Conservation (phyloP, 2,888 invertebrate genomes). For the Rhagonycha fulva region DNA sequence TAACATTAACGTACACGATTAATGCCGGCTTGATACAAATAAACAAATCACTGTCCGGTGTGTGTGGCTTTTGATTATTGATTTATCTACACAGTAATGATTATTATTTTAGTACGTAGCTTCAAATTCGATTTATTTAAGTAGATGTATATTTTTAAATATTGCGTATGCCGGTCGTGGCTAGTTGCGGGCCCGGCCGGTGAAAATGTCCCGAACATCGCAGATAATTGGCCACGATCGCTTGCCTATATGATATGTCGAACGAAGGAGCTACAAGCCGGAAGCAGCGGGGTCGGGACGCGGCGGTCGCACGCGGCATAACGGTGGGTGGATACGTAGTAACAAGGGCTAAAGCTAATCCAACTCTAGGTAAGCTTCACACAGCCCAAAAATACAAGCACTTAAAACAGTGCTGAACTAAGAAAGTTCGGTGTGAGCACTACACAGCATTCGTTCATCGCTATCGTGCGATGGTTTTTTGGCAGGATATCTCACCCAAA, state of each 20-base stretch:
- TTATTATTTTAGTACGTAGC: slow-evolving; percentile 47
- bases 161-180: slow-evolving; percentile 48
- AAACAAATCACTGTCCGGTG: slow-evolving; percentile 51
- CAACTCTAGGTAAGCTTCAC: slow-evolving; percentile 63
- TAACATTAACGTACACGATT: slow-evolving; percentile 55
- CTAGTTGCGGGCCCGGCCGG: slow-evolving; percentile 48
- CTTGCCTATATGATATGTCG: slow-evolving; percentile 33
- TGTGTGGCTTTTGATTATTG: slow-evolving; percentile 49
- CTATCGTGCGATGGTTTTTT: slow-evolving; percentile 43
- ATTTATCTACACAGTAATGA: slow-evolving; percentile 58
- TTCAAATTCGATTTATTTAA: slow-evolving; percentile 51
- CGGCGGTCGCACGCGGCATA: slow-evolving; percentile 51
- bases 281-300: slow-evolving; percentile 43
- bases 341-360: slow-evolving; percentile 62
- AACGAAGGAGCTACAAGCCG: slow-evolving; percentile 37
- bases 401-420: slow-evolving; percentile 70
- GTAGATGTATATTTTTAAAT: slow-evolving; percentile 39
- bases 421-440: slow-evolving; percentile 58
- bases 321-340: slow-evolving; percentile 60
- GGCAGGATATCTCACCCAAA: slow-evolving; percentile 58
- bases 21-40: slow-evolving; percentile 43
- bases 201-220: slow-evolving; percentile 33
- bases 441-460: slow-evolving; percentile 48
- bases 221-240: slow-evolving; percentile 20
- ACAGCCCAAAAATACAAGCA: slow-evolving; percentile 69